Evolutionary conservation across 2,797 vertebrate genomes (phyloP).

Genomic region (Cebuella pygmaea): DNA sequence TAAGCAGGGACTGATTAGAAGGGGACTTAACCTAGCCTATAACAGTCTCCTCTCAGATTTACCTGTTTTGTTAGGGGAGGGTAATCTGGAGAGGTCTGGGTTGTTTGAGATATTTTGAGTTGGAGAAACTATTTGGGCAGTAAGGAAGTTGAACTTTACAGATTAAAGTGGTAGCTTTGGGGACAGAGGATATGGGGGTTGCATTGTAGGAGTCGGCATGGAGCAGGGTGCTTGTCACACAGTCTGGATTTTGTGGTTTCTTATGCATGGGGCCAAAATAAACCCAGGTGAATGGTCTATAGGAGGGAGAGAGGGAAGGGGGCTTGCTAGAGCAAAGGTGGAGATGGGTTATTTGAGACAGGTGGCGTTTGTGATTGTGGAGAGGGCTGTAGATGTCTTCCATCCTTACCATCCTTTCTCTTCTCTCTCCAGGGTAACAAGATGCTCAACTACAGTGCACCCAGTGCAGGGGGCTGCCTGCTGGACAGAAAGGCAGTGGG

Average conservation of each 20-base stretch:
- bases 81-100: neutral
- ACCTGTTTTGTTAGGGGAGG: neutral
- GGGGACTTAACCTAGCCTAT: neutral
- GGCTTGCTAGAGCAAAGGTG: neutral
- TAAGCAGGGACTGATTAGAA: conserved; percentile 13
- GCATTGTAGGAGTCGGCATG: neutral
- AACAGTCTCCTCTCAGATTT: neutral
- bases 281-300: neutral
- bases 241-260: neutral
- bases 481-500: conserved; percentile 99
- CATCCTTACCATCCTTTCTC: conserved; percentile 53
- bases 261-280: neutral
- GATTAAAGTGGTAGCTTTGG: neutral
- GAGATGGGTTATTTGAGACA: neutral
- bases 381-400: neutral
- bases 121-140: neutral
- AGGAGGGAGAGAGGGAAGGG: neutral
- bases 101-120: neutral
- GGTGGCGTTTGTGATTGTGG: neutral
- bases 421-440: conserved; percentile 91
- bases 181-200: neutral
- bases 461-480: conserved; percentile 92
- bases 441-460: conserved; percentile 94
- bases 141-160: neutral
- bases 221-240: neutral